Conservation (phyloP, 2,888 invertebrate genomes). For the Trachelus troglodyta region DNA sequence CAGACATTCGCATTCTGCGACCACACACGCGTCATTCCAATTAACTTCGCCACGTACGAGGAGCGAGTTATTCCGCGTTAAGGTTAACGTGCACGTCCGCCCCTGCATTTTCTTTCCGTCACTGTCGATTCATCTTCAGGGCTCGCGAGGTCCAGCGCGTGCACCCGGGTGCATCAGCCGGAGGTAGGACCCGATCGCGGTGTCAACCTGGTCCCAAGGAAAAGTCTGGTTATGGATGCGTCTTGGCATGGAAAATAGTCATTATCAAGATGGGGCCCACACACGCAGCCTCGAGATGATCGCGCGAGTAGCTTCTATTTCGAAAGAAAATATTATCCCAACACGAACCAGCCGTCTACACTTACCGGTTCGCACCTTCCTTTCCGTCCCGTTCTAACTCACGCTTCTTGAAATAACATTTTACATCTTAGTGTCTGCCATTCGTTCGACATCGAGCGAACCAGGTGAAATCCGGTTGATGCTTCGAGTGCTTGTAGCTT, state of each 20-base stretch:
- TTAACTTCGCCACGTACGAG: slow-evolving; percentile 35
- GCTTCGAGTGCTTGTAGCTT: not conserved
- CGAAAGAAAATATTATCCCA: slow-evolving; percentile 59
- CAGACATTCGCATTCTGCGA: slow-evolving; percentile 25
- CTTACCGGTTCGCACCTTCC: slow-evolving; percentile 34
- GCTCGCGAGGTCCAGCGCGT: not conserved
- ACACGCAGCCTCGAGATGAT: slow-evolving; percentile 27
- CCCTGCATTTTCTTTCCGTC: not conserved
- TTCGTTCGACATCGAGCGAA: not conserved
- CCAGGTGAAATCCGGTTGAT: not conserved
- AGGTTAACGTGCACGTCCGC: slow-evolving; percentile 32
- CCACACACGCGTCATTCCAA: slow-evolving; percentile 49
- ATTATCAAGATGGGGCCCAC: slow-evolving; percentile 27
- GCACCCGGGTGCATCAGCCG: slow-evolving; percentile 31
- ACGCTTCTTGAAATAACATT: slow-evolving; percentile 1
- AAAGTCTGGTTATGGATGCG: slow-evolving; percentile 13
- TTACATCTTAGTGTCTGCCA: not conserved
- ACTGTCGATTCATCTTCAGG: not conserved
- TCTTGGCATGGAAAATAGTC: not conserved
- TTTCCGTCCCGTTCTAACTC: slow-evolving; percentile 14
- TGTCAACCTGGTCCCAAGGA: slow-evolving; percentile 1
- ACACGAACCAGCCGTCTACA: slow-evolving; percentile 41
- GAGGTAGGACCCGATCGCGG: not conserved
- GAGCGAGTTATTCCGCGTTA: slow-evolving; percentile 32
- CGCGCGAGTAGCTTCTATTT: slow-evolving; percentile 55